Conservation (phyloP, 2,113 vertebrate species). For the Carassius gibelio region DNA sequence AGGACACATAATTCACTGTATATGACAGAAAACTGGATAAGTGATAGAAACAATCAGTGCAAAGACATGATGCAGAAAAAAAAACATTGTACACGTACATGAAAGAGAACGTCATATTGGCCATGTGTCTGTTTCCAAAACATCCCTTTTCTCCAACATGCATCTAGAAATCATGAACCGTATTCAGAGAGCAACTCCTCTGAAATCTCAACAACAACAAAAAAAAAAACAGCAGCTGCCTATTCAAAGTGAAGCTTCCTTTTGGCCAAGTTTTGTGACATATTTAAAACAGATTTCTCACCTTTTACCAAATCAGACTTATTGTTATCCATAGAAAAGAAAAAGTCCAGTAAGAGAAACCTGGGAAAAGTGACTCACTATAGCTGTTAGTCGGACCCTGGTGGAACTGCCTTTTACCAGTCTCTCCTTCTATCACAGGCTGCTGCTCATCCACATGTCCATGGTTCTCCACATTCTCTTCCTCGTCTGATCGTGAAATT, state of each 20-base stretch:
- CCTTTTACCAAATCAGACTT: constrained; percentile 5
- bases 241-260: neutral
- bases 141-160: neutral
- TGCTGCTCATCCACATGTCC: constrained; percentile 57
- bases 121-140: neutral
- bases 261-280: neutral
- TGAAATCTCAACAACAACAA: neutral
- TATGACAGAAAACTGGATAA: constrained; percentile 5
- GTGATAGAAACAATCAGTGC: constrained; percentile 30
- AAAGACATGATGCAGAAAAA: constrained; percentile 17
- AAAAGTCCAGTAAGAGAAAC: constrained; percentile 59
- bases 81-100: neutral
- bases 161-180: neutral
- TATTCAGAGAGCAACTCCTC: neutral
- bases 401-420: constrained; percentile 41
- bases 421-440: constrained; percentile 51
- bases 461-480: constrained; percentile 45
- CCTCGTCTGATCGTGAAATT: neutral
- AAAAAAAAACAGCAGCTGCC: neutral
- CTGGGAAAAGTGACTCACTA: constrained; percentile 17
- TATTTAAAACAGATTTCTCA: neutral
- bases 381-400: constrained; percentile 33
- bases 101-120: neutral
- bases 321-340: constrained; percentile 61
- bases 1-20: constrained; percentile 31